A percentile compares a stretch with the other conserved stretches of the same genome.
Evolutionary conservation across 2,113 vertebrate species (phyloP).

Genomic region (Scytalopus superciliaris): DNA sequence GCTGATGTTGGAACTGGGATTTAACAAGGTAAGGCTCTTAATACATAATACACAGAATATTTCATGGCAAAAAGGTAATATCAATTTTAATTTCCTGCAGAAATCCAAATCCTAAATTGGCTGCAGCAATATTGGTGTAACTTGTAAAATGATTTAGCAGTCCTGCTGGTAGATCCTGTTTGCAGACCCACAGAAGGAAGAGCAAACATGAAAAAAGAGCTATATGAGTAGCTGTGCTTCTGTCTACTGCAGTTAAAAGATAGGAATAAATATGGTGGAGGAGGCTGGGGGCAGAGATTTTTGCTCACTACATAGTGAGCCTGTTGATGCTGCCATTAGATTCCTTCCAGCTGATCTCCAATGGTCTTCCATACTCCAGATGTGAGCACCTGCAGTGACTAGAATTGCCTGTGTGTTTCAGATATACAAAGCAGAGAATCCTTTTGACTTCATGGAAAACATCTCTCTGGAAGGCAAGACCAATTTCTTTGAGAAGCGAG

Average conservation of each 20-base stretch:
- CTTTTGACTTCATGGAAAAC: constrained; percentile 99
- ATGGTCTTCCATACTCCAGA: not conserved
- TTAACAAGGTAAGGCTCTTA: constrained; percentile 81
- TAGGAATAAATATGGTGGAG: not conserved
- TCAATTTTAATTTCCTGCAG: not conserved
- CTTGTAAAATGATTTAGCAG: not conserved
- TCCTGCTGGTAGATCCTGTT: not conserved
- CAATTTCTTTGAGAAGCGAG: constrained; percentile 99
- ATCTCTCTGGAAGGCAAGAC: constrained; percentile 98
- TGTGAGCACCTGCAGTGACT: not conserved
- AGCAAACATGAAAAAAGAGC: not conserved
- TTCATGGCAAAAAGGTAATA: not conserved
- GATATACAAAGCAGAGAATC: constrained; percentile 90
- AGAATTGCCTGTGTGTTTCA: constrained; percentile 55
- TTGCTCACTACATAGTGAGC: fast-evolving
- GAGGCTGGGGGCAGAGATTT: not conserved
- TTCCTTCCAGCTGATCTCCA: not conserved
- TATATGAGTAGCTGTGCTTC: not conserved
- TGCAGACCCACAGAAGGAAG: not conserved
- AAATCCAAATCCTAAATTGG: not conserved
- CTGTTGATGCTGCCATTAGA: not conserved
- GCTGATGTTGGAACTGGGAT: constrained; percentile 91
- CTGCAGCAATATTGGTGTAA: not conserved
- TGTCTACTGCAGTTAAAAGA: not conserved
- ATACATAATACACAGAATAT: not conserved